Conservation (phyloP, 2,888 invertebrate species). For the Ferrisia virgata region DNA sequence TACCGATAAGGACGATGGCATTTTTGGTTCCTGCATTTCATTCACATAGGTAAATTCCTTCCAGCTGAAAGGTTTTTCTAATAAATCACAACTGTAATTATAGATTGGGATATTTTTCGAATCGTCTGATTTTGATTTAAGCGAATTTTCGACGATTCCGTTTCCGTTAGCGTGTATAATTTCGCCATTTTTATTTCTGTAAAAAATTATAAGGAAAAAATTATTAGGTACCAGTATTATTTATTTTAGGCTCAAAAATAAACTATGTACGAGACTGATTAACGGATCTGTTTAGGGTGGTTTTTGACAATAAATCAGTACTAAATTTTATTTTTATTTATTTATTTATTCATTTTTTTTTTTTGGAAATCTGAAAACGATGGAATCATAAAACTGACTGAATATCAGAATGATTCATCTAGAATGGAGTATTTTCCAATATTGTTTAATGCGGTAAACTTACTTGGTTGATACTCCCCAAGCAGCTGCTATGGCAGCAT, state of each 20-base stretch:
- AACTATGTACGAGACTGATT: too few relatives aligned
- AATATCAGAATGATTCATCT: neutral
- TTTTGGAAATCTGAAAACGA: too few relatives aligned
- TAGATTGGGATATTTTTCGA: slow-evolving; percentile 25
- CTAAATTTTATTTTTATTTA: too few relatives aligned
- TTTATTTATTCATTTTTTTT: too few relatives aligned
- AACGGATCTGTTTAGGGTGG: too few relatives aligned
- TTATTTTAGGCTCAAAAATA: too few relatives aligned
- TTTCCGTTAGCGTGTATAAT: neutral
- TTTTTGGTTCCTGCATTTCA: slow-evolving; percentile 47
- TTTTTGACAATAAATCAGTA: too few relatives aligned
- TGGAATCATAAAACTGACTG: neutral
- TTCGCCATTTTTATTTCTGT: neutral
- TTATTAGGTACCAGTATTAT: too few relatives aligned
- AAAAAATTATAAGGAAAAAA: too few relatives aligned
- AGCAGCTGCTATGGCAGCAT: slow-evolving; percentile 61
- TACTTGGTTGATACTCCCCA: slow-evolving; percentile 55
- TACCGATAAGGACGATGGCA: slow-evolving; percentile 34
- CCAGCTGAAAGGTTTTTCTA: slow-evolving; percentile 73
- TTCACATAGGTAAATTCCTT: slow-evolving; percentile 60
- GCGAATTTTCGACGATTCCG: neutral
- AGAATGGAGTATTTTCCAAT: neutral
- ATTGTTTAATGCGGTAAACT: neutral
- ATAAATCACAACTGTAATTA: slow-evolving; percentile 36
- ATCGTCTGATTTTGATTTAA: neutral